phyloP scores from a whole-genome alignment of 2,113 vertebrate genomes.

The Notiomystis cincta region DNA sequence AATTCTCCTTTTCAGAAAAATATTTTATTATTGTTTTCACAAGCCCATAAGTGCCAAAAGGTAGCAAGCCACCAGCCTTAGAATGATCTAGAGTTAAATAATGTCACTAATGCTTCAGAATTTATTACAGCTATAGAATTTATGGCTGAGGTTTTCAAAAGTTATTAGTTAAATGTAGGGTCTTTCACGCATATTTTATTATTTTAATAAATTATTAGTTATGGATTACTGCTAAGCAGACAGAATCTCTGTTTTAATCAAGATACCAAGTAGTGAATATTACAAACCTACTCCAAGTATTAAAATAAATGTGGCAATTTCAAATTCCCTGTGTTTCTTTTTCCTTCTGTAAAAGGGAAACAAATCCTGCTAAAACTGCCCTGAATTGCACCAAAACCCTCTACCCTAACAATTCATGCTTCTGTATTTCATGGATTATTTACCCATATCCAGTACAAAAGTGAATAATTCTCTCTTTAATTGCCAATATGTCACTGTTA shows the following conservation, averaged over 20 bases:
- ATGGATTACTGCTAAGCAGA: neutral
- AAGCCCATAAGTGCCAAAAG: neutral
- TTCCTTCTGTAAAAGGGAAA: neutral
- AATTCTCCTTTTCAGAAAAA: neutral
- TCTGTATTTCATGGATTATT: conserved; percentile 57
- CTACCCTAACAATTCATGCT: neutral
- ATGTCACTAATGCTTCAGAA: neutral
- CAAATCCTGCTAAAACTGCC: neutral
- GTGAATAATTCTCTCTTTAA: conserved; percentile 61
- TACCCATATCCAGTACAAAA: neutral
- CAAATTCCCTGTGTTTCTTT: neutral
- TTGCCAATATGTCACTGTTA: conserved; percentile 56
- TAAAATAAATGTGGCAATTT: neutral
- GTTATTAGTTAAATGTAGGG: neutral
- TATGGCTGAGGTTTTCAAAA: neutral
- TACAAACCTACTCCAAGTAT: neutral
- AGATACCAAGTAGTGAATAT: neutral
- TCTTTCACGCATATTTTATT: neutral
- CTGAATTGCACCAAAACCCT: neutral
- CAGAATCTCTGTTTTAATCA: neutral
- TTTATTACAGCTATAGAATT: neutral
- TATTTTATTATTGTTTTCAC: neutral
- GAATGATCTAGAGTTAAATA: neutral
- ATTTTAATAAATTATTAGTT: neutral
- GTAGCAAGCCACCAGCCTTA: neutral